Evolutionary conservation across 2,113 vertebrate species (phyloP), one percentile per base, ranked within the genome.

Genomic region (Colinus virginianus): DNA sequence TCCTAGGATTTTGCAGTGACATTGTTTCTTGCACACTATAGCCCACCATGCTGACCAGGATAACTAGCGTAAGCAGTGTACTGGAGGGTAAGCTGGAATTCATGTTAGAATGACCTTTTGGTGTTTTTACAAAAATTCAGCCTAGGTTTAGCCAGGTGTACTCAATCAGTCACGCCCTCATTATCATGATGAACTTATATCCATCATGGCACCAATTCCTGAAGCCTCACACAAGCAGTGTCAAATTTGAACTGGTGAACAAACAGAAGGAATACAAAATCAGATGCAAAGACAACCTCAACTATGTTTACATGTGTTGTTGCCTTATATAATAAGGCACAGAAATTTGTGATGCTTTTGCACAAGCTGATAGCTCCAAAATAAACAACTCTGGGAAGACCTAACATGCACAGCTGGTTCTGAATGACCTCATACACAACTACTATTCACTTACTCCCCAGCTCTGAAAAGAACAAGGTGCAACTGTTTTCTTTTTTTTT

Each of bases 171-270:
- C 26, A 55, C 79, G 63, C 5, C 11, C 61, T 42, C 5, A 3
- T 62, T 62, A 43, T 1, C 22, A 18, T 4, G 22, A 63, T 2
- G 7, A 88, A 4, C 6, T 63, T 43, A 79, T 53, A 72, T 64
- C 9, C 59, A 83, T 5, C 20, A 59, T 64, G 15, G 55, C 5
- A 53, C 53, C 38, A 38, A 5, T 7, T 59, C 4, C 23, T 61
- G 19, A 34, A 61, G 23, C 10, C 8, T 74, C 9, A 34, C 2
- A 4, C 9, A 84, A 90, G 46, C 4, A 1, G 0, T 14, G 5
- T 18, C 71, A 28, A 72, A 88, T 79, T 36, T 3, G 6, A 38
- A 61, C 6, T 55, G 34, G 11, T 82, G 53, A 82, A 11, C 7
- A 36, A 36, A 36, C 40, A 49, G 7, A 76, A 13, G 34, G 9